A percentile compares a stretch with the other conserved stretches of the same genome.
Conservation (phyloP, 2,888 invertebrate genomes). For the Keiferia lycopersicella region DNA sequence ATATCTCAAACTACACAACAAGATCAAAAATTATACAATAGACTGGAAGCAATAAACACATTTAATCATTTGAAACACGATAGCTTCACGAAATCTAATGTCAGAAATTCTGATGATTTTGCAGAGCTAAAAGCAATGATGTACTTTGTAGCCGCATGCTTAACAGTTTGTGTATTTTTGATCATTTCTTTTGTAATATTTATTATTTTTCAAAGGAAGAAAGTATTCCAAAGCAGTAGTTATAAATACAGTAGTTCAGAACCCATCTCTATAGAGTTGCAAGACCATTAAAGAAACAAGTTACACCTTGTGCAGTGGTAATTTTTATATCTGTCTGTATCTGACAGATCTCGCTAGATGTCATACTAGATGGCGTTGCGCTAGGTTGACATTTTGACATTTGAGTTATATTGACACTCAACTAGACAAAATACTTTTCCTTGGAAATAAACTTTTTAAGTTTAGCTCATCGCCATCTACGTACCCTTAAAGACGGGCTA, state of each 20-base stretch:
- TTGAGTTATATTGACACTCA: too few species aligned
- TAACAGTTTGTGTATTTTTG: neutral
- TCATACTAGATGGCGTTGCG: too few species aligned
- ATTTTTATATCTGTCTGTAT: too few species aligned
- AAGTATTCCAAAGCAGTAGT: neutral
- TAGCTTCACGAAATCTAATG: neutral
- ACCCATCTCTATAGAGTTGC: neutral
- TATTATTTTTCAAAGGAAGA: neutral
- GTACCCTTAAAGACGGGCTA: too few species aligned
- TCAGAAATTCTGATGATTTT: neutral
- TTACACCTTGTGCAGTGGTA: too few species aligned
- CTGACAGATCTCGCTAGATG: too few species aligned
- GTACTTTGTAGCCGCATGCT: slow-evolving; percentile 10
- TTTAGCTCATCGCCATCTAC: too few species aligned
- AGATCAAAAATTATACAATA: neutral
- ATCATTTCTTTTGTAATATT: neutral
- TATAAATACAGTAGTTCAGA: neutral
- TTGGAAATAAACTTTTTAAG: too few species aligned
- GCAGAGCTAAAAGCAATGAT: neutral
- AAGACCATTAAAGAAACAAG: neutral
- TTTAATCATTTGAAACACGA: neutral
- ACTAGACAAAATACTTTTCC: too few species aligned
- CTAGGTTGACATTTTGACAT: too few species aligned
- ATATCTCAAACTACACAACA: neutral
- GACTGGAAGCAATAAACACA: too few species aligned